Evolutionary conservation across 2,113 vertebrate genomes (phyloP).

Genomic region (Bolborhynchus lineola): DNA sequence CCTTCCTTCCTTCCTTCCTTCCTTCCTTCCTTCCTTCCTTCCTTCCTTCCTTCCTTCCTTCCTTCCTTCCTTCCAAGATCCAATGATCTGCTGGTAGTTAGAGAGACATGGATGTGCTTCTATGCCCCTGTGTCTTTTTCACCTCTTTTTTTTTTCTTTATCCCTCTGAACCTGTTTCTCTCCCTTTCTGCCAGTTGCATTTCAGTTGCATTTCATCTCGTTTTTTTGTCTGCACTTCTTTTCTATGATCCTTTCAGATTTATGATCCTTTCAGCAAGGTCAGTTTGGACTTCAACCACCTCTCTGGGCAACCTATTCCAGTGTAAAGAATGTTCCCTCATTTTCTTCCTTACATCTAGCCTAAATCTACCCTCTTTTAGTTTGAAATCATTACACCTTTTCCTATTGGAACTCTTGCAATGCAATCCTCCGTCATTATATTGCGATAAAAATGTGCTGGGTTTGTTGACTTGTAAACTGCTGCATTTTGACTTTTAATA

Average conservation of each 20-base stretch:
- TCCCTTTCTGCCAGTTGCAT: background rate
- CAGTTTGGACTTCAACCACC: too few species aligned
- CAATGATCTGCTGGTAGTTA: background rate
- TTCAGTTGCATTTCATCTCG: background rate
- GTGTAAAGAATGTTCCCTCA: background rate
- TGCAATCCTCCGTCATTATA: background rate
- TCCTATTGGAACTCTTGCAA: background rate
- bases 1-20: fast-evolving
- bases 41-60: too few species aligned
- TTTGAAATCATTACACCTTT: background rate
- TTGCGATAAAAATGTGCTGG: background rate
- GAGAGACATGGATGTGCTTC: background rate
- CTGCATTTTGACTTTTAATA: background rate
- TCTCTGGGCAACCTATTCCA: background rate
- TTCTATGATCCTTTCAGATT: too few species aligned
- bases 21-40: background rate
- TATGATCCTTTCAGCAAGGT: too few species aligned
- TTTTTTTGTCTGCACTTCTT: background rate
- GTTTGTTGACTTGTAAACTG: background rate
- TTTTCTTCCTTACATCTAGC: background rate
- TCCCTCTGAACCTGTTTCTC: background rate
- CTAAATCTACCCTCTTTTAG: background rate
- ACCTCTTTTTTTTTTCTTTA: fast-evolving
- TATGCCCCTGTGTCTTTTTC: background rate
- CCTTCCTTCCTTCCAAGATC: background rate